These are phyloP conservation scores for Otolemur crassicaudatus DNA, from an alignment of 2,797 vertebrate genomes.

Conservation along the genomic window DNA sequence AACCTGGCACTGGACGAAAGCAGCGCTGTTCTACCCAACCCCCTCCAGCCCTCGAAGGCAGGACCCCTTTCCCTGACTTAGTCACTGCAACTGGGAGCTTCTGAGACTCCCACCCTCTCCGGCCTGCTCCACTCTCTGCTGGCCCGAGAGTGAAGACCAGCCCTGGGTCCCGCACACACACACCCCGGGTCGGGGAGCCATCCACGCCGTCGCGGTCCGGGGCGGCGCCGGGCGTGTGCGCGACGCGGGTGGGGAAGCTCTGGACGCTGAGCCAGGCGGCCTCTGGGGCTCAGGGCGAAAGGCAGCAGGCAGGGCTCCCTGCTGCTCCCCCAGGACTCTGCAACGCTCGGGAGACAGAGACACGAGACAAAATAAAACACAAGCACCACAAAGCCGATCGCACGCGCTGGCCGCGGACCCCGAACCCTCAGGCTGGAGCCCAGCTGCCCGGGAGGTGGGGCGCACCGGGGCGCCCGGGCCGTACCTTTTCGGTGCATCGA, in stretches of 20 bases:
- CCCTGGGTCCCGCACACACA: background rate
- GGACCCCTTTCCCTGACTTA: background rate
- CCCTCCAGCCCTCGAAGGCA: background rate
- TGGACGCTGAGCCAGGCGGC: background rate
- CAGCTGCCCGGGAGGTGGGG: conserved; percentile 60
- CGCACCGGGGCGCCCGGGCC: conserved; percentile 59
- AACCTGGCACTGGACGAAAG: background rate
- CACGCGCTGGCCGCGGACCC: background rate
- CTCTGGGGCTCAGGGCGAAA: background rate
- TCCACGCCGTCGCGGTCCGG: background rate
- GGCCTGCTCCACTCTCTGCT: background rate
- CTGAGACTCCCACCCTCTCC: conserved; percentile 35
- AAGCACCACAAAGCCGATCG: conserved; percentile 65
- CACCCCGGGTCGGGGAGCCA: background rate
- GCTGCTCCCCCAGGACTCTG: conserved; percentile 58
- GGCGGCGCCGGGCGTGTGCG: conserved; percentile 60
- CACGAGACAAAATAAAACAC: conserved; percentile 58
- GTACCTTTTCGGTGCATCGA: conserved; percentile 95
- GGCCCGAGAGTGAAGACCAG: conserved; percentile 29
- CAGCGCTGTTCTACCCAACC: background rate
- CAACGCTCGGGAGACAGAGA: conserved; percentile 63
- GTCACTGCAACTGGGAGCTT: background rate
- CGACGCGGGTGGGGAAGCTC: conserved; percentile 48
- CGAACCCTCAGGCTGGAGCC: conserved; percentile 41
- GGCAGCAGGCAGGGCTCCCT: conserved; percentile 61